These are phyloP conservation scores for Oenanthe melanoleuca DNA, from an alignment of 2,113 vertebrate species.

Conservation along the genomic window DNA sequence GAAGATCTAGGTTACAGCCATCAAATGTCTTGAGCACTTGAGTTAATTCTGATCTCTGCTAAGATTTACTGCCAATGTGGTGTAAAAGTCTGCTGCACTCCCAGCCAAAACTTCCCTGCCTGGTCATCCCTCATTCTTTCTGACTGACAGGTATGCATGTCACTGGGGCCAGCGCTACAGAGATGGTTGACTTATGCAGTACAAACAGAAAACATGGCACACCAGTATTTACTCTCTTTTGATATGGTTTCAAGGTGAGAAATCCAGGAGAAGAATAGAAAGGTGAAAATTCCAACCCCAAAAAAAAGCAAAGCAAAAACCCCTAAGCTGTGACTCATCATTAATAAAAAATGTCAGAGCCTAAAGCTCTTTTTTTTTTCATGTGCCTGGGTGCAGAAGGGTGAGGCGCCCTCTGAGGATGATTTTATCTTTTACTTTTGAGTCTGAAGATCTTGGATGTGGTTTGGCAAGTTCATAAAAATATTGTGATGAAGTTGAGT, in stretches of 20 bases:
- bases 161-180: neutral
- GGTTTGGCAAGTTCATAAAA: conserved; percentile 58
- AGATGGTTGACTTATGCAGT: neutral
- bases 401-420: conserved; percentile 49
- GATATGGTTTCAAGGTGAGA: neutral
- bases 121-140: neutral
- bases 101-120: neutral
- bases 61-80: neutral
- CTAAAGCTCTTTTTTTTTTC: conserved; percentile 46
- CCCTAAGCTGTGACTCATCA: neutral
- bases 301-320: neutral
- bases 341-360: conserved; percentile 11
- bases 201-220: neutral
- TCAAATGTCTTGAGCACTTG: neutral
- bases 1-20: neutral
- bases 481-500: conserved; percentile 42
- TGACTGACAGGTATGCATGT: neutral
- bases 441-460: conserved; percentile 42
- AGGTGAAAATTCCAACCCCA: neutral
- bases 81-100: neutral
- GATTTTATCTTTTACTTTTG: conserved; percentile 55
- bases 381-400: conserved; percentile 18
- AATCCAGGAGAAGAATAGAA: neutral
- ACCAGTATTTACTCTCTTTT: neutral
- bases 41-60: neutral